Conservation (phyloP, 2,888 invertebrate genomes). For the Cheilosia soror region DNA sequence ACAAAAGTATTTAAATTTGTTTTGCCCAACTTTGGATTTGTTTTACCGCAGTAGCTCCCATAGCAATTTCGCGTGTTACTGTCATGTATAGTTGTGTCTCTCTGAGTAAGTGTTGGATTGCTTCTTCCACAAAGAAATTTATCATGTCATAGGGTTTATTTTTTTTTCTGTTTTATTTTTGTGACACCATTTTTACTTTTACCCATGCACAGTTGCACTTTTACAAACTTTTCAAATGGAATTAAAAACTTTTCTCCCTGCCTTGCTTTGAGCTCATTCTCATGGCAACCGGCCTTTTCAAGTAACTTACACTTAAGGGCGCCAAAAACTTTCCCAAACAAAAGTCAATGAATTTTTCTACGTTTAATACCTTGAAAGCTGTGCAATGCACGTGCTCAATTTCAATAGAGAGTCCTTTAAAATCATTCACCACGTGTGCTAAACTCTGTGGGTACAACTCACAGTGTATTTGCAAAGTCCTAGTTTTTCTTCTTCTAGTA, state of each 20-base stretch:
- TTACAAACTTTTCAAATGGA: constrained; percentile 17
- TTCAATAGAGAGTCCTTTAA: neutral
- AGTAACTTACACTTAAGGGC: neutral
- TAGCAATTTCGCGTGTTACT: neutral
- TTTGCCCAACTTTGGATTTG: too few species aligned
- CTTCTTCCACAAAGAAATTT: constrained; percentile 1
- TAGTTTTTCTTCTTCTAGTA: neutral
- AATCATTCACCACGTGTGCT: constrained; percentile 15
- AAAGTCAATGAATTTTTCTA: constrained; percentile 34
- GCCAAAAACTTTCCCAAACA: neutral
- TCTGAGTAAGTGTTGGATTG: neutral
- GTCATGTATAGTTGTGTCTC: neutral
- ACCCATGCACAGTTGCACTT: constrained; percentile 19
- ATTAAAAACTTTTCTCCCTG: constrained; percentile 17
- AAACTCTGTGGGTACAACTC: constrained; percentile 4
- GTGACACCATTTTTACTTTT: constrained; percentile 10
- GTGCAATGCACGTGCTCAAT: constrained; percentile 1
- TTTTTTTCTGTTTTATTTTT: neutral
- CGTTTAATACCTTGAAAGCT: constrained; percentile 13
- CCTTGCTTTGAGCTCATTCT: neutral
- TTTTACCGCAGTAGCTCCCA: neutral
- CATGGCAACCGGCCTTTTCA: neutral
- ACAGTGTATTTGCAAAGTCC: neutral
- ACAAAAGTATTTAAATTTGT: too few species aligned
- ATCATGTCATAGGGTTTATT: neutral